Base-by-base conservation (phyloP, 2,113 vertebrate species). In the Eolophus roseicapilla region DNA sequence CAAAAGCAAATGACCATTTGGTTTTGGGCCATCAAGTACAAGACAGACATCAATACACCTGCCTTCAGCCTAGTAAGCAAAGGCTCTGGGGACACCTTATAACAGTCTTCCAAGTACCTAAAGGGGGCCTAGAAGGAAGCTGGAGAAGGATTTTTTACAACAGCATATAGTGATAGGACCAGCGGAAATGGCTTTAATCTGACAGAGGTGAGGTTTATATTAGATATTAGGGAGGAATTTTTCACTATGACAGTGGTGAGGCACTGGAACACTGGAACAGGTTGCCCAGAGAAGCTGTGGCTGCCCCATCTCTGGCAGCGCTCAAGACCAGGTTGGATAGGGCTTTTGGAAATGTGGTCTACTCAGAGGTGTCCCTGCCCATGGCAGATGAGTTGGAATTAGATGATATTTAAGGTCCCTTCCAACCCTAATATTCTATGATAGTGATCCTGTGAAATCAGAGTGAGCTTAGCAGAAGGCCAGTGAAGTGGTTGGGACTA, bases 401-500 rank as follows among this genome's bases (percentile, higher is more conserved):
- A 59, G 55, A 15, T 59, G 55, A 59, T 23, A 23, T 59, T n/a
- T n/a, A 59, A 59, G 55, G 20, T 15, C 9, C 33, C 13, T 59
- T 59, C 33, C 20, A 59, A 59, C 21, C 55, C 33, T n/a, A 59
- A n/a, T 33, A 59, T 59, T 59, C 55, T 59, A 23, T 59, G 20
- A n/a, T 59, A 59, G n/a, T 23, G 33, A 59, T 9, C 33, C 33
- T 59, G 33, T 59, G 55, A n/a, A 59, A 83, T 25, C 33, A 35
- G 17, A 27, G 3, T 37, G 12, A 52, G 10, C 1, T 69, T 31
- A 86, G 15, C 21, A 49, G 18, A 68, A 8, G 10, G 7, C 21
- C 31, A 53, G 5, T 1, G 2, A 68, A 12, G 6, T 52, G 33
- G 3, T 0, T 37, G 2, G 24, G 7, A 3, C 17, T 41, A 41